Percentiles rank a stretch among this genome's conserved stretches.
Conservation (phyloP, 2,888 invertebrate genomes). For the Synanthedon tipuliformis region DNA sequence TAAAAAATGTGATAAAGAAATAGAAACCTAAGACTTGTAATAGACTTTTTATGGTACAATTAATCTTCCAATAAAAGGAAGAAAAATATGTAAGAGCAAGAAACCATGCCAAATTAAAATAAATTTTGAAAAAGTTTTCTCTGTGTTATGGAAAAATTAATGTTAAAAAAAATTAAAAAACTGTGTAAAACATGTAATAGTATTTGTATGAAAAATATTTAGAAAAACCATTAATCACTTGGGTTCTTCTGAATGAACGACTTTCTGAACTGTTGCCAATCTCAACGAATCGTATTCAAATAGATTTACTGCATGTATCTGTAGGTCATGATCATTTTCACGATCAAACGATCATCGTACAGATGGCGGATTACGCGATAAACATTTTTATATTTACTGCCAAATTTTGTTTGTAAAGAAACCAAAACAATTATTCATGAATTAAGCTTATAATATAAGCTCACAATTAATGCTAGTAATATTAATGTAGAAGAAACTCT, state of each 20-base stretch:
- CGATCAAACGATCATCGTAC: conserved; percentile 8
- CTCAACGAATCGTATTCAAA: conserved; percentile 26
- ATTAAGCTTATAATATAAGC: not conserved
- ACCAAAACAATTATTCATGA: not conserved
- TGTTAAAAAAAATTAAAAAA: too few species aligned
- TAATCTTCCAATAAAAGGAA: too few species aligned
- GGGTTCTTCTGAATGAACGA: conserved; percentile 39
- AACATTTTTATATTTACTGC: not conserved
- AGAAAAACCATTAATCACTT: too few species aligned
- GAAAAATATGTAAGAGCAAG: too few species aligned
- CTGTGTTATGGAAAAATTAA: too few species aligned
- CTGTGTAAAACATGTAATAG: not conserved
- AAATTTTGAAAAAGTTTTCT: too few species aligned
- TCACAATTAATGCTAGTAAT: too few species aligned
- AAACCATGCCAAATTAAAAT: too few species aligned
- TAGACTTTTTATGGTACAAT: too few species aligned
- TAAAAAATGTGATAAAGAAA: too few species aligned
- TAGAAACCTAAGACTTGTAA: too few species aligned
- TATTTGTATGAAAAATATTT: not conserved
- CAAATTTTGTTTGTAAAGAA: not conserved
- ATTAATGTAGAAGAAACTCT: too few species aligned
- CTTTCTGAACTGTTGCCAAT: conserved; percentile 48
- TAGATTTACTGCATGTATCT: conserved; percentile 38
- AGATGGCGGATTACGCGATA: not conserved
- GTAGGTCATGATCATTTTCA: conserved; percentile 54